phyloP scores from a whole-genome alignment of 2,888 invertebrate species.

The Oegoconia quadripuncta region DNA sequence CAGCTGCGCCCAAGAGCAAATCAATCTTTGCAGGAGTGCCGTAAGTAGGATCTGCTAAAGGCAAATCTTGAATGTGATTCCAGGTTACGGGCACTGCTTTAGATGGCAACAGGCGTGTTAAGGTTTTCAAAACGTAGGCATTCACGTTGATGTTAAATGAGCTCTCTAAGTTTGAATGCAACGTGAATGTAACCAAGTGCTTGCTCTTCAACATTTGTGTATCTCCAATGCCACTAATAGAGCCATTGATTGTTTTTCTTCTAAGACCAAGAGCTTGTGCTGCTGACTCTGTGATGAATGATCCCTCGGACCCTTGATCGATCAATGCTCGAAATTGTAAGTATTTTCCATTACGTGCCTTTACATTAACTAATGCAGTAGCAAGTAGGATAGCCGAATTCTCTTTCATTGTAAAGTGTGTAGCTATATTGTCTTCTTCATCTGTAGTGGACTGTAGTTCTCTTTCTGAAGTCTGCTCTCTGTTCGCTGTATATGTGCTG shows the following conservation, averaged over 20 bases:
- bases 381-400: background rate
- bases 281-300: slow-evolving; percentile 14
- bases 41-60: slow-evolving; percentile 17
- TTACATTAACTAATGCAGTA: slow-evolving; percentile 15
- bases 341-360: slow-evolving; percentile 8
- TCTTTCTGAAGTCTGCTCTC: slow-evolving; percentile 1
- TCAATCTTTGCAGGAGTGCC: slow-evolving; percentile 16
- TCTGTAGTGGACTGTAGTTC: too few species aligned
- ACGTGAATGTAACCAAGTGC: slow-evolving; percentile 7
- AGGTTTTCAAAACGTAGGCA: slow-evolving; percentile 16
- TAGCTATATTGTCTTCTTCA: slow-evolving; percentile 9
- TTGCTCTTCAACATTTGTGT: slow-evolving; percentile 7
- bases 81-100: slow-evolving; percentile 11
- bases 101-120: slow-evolving; percentile 14
- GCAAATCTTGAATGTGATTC: slow-evolving; percentile 14
- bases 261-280: slow-evolving; percentile 11
- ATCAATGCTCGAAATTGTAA: slow-evolving; percentile 15
- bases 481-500: background rate
- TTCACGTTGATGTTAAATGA: background rate
- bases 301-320: slow-evolving; percentile 20
- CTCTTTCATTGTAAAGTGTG: background rate
- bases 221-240: slow-evolving; percentile 11
- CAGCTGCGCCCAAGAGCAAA: slow-evolving; percentile 17
- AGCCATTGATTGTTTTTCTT: slow-evolving; percentile 11
- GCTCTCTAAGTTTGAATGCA: slow-evolving; percentile 7